Percentiles rank a stretch among this genome's conserved stretches.
Evolutionary conservation across 1,140 invertebrate species (phyloP).

Genomic region (Scaptomyza graminum): DNA sequence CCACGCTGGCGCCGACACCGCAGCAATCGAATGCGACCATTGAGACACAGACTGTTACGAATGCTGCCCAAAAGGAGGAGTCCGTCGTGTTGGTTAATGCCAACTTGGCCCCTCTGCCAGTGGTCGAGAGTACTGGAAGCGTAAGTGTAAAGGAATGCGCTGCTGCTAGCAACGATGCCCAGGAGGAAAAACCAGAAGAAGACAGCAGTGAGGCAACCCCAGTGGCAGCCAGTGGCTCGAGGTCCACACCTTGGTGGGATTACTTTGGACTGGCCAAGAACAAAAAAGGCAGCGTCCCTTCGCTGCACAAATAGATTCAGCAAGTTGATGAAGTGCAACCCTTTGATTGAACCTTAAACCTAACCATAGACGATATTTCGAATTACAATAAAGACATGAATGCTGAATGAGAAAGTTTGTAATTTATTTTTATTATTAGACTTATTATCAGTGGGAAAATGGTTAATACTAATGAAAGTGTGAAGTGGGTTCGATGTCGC

Average conservation of each 20-base stretch:
- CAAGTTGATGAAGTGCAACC: neutral
- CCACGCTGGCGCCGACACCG: slow-evolving; percentile 31
- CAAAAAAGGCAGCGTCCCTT: slow-evolving; percentile 42
- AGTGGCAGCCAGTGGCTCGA: neutral
- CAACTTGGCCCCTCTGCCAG: neutral
- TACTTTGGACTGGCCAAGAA: slow-evolving; percentile 47
- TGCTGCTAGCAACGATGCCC: neutral
- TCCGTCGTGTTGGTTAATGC: neutral
- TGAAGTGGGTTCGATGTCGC: no score
- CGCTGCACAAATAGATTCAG: slow-evolving; percentile 11
- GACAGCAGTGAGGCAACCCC: neutral
- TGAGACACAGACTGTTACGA: neutral
- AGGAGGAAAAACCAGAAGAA: neutral
- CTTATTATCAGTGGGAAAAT: no score
- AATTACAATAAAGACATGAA: neutral
- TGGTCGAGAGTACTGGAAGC: neutral
- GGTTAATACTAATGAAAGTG: no score
- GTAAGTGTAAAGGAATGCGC: neutral
- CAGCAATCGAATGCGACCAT: slow-evolving; percentile 33
- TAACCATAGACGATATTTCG: neutral
- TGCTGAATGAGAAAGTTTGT: neutral
- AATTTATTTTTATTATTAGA: no score
- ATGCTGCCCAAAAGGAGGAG: neutral
- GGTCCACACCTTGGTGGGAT: slow-evolving; percentile 45
- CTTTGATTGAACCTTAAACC: slow-evolving; percentile 9